These are phyloP conservation scores for Antennarius striatus DNA, from an alignment of 2,113 vertebrate genomes.

Conservation along the genomic window DNA sequence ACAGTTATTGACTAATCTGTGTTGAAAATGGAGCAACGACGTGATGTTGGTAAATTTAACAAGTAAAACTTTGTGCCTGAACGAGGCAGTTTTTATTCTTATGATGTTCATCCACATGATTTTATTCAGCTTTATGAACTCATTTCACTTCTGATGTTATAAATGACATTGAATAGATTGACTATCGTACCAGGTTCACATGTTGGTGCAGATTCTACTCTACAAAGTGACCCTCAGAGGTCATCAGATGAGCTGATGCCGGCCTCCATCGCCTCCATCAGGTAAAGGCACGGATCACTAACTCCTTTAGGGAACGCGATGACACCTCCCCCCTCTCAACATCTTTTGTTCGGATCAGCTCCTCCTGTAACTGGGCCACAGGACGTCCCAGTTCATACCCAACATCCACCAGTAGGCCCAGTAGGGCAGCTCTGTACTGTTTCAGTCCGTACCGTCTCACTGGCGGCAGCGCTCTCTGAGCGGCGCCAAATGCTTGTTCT, in stretches of 20 bases:
- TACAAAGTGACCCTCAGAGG: not conserved
- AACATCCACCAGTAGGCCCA: slow-evolving; percentile 85
- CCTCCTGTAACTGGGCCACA: slow-evolving; percentile 85
- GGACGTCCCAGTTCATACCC: slow-evolving; percentile 86
- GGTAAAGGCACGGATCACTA: slow-evolving; percentile 84
- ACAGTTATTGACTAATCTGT: too few species aligned
- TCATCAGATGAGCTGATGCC: not conserved
- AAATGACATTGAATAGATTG: too few species aligned
- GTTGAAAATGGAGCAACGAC: too few species aligned
- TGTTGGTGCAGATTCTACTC: not conserved
- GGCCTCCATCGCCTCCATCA: slow-evolving; percentile 20
- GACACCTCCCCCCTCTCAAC: slow-evolving; percentile 63
- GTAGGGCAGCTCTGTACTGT: slow-evolving; percentile 80
- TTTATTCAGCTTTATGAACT: too few species aligned
- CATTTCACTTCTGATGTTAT: too few species aligned
- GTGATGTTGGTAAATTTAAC: too few species aligned
- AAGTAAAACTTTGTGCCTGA: too few species aligned
- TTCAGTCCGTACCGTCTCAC: slow-evolving; percentile 73
- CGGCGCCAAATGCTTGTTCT: slow-evolving; percentile 77
- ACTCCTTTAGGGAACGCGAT: slow-evolving; percentile 85
- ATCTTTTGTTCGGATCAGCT: slow-evolving; percentile 79
- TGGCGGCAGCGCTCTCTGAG: slow-evolving; percentile 80
- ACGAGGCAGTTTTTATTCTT: too few species aligned
- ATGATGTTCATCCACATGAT: too few species aligned
- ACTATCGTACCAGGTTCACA: not conserved